phyloP scores from a whole-genome alignment of 2,113 vertebrate genomes.

The Oceanites oceanicus region DNA sequence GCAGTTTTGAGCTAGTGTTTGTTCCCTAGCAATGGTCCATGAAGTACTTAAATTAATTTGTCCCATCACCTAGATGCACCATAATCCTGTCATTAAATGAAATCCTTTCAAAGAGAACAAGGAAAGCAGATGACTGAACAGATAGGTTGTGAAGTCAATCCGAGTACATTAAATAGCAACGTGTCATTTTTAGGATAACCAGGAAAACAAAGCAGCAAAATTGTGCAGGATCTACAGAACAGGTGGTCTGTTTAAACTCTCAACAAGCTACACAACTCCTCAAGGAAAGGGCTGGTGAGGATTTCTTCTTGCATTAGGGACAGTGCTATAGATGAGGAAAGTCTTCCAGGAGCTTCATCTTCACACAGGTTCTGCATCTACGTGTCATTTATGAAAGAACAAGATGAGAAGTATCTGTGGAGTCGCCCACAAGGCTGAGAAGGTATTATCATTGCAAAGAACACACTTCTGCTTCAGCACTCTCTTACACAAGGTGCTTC shows the following conservation, averaged over 20 bases:
- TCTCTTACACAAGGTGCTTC: not conserved
- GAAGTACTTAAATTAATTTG: not conserved
- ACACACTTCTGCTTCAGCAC: not conserved
- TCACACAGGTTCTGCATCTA: not conserved
- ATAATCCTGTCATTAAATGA: not conserved
- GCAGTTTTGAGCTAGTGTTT: not conserved
- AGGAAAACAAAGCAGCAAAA: conserved; percentile 15
- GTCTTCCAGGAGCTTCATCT: not conserved
- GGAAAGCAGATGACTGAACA: not conserved
- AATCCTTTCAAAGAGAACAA: not conserved
- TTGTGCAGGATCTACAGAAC: not conserved
- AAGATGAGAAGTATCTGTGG: not conserved
- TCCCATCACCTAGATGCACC: not conserved
- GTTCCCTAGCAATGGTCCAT: not conserved
- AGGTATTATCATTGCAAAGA: not conserved
- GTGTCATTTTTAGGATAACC: not conserved
- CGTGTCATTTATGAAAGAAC: not conserved
- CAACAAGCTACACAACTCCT: not conserved
- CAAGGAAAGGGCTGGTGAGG: not conserved
- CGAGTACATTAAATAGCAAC: not conserved
- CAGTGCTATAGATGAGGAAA: not conserved
- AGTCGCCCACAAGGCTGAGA: not conserved
- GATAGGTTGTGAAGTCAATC: not conserved
- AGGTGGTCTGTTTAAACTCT: not conserved
- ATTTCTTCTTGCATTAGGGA: not conserved